Base-by-base conservation (phyloP, 1,140 invertebrate species). In the Piezodorus guildinii region DNA sequence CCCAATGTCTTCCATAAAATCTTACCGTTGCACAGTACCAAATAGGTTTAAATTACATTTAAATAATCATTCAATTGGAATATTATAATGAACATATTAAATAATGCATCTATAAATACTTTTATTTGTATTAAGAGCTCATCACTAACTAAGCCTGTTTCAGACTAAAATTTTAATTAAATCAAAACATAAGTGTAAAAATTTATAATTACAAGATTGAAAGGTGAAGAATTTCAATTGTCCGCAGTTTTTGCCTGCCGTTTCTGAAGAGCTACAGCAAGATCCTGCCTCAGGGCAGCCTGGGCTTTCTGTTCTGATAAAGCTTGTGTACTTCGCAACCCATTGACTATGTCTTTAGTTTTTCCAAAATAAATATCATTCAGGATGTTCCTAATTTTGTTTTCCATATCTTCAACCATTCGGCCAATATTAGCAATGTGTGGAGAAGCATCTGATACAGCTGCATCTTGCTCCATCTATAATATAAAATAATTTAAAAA, bases 321-420 rank as follows among this genome's bases (percentile, higher is more conserved):
- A 2, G 90, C 85, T 71, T 90, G 84, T 63, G 92, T 84, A 51
- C 91, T 94, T 58, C 96, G 83, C 66, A 99, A 78, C n/a, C 94
- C 93, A 73, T 97, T 97, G 16, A 99, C 93, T 73, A 99, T 98
- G 76, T 98, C 94, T 74, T 92, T 94, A 16, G 96, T 99, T 80
- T 99, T 99, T 70, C 95, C 92, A 80, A 99, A 99, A 77, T 99
- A 99, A 69, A 99, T 98, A 78, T 98, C 94, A 74, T 98, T 98
- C 60, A 99, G 78, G 0, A 94, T 98, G 72, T 93, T 95, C 68
- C 96, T 83, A 72, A 99, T 99, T 83, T 98, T 99, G 75, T 98
- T 99, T 74, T 99, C 97, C 94, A 98, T 97, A 70, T 99, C 96
- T 78, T 98, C 89, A 0, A 94, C 91, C 86, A 91, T 86, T 66